A percentile compares a stretch with the other conserved stretches of the same genome.
phyloP scores from a whole-genome alignment of 2,113 vertebrate species.

The Prietella phreatophila region DNA sequence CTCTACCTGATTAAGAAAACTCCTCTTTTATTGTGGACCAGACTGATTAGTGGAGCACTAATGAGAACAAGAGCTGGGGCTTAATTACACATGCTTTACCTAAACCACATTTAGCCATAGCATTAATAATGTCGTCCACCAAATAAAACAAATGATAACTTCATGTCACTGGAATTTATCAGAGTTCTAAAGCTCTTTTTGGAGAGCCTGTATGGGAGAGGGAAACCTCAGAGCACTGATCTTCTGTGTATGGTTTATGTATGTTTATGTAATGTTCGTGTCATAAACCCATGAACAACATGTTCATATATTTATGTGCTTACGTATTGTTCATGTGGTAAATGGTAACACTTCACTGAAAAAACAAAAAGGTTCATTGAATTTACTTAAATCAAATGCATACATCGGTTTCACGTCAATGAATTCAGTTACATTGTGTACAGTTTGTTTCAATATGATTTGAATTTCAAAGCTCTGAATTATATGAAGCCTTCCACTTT shows the following conservation, averaged over 20 bases:
- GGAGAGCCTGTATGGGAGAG: background rate
- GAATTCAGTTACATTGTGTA: background rate
- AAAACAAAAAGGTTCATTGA: background rate
- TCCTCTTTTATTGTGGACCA: slow-evolving; percentile 69
- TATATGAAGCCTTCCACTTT: background rate
- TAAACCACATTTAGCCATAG: slow-evolving; percentile 39
- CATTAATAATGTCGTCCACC: slow-evolving; percentile 49
- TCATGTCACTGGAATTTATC: slow-evolving; percentile 45
- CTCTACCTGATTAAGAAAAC: slow-evolving; percentile 69
- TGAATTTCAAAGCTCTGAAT: background rate
- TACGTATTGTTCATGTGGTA: background rate
- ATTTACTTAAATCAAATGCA: background rate
- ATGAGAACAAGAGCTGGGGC: slow-evolving; percentile 61
- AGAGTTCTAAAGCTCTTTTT: slow-evolving; percentile 40
- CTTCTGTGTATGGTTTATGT: slow-evolving; percentile 26
- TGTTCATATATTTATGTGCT: slow-evolving; percentile 21
- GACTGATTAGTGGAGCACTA: slow-evolving; percentile 67
- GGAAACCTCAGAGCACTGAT: background rate
- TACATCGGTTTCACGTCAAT: background rate
- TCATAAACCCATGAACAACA: background rate
- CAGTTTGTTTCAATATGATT: background rate
- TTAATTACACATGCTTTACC: slow-evolving; percentile 56
- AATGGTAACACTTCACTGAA: background rate
- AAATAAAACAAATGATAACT: slow-evolving; percentile 54
- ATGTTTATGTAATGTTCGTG: background rate